phyloP scores from a whole-genome alignment of 2,113 vertebrate genomes.

The Python bivittatus region DNA sequence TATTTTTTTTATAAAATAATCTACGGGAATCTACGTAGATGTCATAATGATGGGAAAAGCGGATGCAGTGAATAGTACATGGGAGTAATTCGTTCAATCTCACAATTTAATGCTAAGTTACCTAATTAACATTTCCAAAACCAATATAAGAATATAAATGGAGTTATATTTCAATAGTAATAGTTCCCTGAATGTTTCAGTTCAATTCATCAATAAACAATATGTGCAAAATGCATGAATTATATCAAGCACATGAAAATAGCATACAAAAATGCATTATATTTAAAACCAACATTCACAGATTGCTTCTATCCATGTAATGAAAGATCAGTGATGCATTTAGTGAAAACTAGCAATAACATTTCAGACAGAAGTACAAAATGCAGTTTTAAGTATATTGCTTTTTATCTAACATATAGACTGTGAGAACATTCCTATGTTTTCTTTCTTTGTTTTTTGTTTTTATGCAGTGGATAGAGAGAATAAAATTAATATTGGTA shows the following conservation, averaged over 20 bases:
- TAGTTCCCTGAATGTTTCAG: neutral
- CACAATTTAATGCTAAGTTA: neutral
- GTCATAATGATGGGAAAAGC: neutral
- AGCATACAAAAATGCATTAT: neutral
- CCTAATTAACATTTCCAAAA: neutral
- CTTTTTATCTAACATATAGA: conserved; percentile 10
- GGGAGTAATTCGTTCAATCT: neutral
- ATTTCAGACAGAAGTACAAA: conserved; percentile 42
- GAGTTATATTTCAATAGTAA: too few relatives aligned
- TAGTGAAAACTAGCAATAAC: conserved; percentile 47
- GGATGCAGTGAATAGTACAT: neutral
- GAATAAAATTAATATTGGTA: neutral
- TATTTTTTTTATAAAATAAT: too few relatives aligned
- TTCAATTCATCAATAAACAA: neutral
- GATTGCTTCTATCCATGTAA: neutral
- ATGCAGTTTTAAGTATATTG: conserved; percentile 35
- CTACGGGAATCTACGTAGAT: neutral
- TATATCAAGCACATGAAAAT: neutral
- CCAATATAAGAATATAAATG: neutral
- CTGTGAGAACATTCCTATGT: neutral
- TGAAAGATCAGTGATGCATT: conserved; percentile 51
- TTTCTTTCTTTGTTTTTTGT: neutral
- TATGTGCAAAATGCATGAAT: neutral
- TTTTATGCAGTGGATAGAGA: neutral
- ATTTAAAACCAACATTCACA: neutral